phyloP scores from a whole-genome alignment of 2,113 vertebrate genomes.

The Toxostoma redivivum region DNA sequence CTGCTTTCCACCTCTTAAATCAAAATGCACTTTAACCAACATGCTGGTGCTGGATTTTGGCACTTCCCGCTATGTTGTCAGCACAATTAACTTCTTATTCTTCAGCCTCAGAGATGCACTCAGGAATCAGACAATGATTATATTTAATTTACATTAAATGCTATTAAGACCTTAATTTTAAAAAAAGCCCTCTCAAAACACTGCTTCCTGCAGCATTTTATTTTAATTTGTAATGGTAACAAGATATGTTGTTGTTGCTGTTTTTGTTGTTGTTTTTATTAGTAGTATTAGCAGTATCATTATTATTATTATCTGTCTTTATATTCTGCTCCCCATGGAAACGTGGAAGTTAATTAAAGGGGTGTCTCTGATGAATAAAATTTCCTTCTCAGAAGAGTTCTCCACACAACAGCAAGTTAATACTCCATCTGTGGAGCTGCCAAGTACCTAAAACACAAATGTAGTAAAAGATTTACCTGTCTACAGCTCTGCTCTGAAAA shows the following conservation, averaged over 20 bases:
- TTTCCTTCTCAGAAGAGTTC: neutral
- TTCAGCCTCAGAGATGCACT: neutral
- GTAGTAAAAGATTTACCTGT: neutral
- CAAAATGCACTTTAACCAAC: neutral
- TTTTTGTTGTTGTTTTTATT: neutral
- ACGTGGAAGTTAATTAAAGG: constrained; percentile 35
- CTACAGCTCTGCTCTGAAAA: neutral
- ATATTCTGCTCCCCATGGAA: neutral
- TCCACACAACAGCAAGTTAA: neutral
- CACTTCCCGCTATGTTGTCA: neutral
- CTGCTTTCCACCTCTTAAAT: neutral
- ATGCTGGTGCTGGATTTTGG: neutral
- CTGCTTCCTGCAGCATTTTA: neutral
- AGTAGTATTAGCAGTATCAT: neutral
- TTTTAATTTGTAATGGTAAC: constrained; percentile 15
- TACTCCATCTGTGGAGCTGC: neutral
- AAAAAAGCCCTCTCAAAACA: neutral
- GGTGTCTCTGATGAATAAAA: neutral
- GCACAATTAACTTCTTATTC: constrained; percentile 29
- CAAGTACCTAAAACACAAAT: neutral
- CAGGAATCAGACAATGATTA: constrained; percentile 15
- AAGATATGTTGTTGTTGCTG: neutral
- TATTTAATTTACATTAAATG: constrained; percentile 56
- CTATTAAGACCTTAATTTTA: neutral
- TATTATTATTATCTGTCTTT: neutral